Conservation (phyloP, 1,140 invertebrate species). For the Dinothrombium tinctorium region DNA sequence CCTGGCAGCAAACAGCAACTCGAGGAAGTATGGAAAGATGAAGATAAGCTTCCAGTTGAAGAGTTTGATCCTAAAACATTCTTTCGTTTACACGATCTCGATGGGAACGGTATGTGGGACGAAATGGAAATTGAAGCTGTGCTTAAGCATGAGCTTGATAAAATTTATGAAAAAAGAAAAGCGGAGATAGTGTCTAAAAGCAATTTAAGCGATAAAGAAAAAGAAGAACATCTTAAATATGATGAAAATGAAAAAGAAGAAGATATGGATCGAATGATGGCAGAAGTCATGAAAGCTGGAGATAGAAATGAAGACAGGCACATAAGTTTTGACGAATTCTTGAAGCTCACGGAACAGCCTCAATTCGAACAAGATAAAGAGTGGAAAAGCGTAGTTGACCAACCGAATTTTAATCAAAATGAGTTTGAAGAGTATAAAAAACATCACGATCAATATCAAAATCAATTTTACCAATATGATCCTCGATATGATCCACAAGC, state of each 20-base stretch:
- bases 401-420: slow-evolving; percentile 22
- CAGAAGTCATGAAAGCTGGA: slow-evolving; percentile 77
- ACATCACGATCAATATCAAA: not conserved
- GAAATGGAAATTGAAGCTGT: slow-evolving; percentile 86
- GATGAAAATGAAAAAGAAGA: slow-evolving; percentile 57
- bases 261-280: slow-evolving; percentile 95
- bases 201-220: too few relatives aligned
- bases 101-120: slow-evolving; percentile 84
- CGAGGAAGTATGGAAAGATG: slow-evolving; percentile 95
- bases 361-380: slow-evolving; percentile 70
- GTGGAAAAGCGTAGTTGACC: slow-evolving; percentile 55
- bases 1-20: slow-evolving; percentile 70
- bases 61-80: slow-evolving; percentile 89
- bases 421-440: not conserved
- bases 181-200: too few relatives aligned
- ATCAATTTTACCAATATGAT: not conserved
- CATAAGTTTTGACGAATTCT: slow-evolving; percentile 75
- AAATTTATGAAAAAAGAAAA: slow-evolving; percentile 52
- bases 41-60: slow-evolving; percentile 71
- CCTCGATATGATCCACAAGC: not conserved
- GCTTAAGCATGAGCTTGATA: slow-evolving; percentile 44
- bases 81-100: slow-evolving; percentile 81
- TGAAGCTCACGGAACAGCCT: slow-evolving; percentile 47
- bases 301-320: slow-evolving; percentile 73
- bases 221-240: slow-evolving; percentile 60